These are phyloP conservation scores for Leucophenga varia DNA, from an alignment of 1,140 invertebrate genomes.

Conservation along the genomic window DNA sequence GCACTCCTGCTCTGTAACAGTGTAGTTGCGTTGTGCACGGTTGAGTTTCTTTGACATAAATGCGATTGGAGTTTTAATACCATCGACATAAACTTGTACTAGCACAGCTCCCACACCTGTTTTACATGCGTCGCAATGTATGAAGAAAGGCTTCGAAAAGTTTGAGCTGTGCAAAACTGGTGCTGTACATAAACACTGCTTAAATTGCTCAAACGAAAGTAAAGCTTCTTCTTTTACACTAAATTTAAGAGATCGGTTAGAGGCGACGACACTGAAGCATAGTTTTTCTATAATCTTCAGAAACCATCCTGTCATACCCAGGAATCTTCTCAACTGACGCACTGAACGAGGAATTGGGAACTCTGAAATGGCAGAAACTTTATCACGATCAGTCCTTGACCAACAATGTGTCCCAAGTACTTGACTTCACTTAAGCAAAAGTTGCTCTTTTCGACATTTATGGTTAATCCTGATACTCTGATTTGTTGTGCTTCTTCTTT, in stretches of 20 bases:
- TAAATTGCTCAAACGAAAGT: not conserved
- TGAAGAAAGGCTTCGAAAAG: too few relatives aligned
- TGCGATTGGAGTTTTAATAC: too few relatives aligned
- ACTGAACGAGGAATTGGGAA: conserved; percentile 1
- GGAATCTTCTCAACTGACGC: conserved; percentile 1
- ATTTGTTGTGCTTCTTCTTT: conserved; percentile 1
- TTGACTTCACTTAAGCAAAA: conserved; percentile 10
- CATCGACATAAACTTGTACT: too few relatives aligned
- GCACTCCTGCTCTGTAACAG: too few relatives aligned
- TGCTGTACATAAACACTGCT: too few relatives aligned
- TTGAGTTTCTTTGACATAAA: too few relatives aligned
- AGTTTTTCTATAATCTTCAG: conserved; percentile 2
- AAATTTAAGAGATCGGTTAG: conserved; percentile 4
- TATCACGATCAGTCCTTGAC: conserved; percentile 11
- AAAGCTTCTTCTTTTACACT: not conserved
- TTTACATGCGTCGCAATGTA: too few relatives aligned
- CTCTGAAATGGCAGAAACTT: too few relatives aligned
- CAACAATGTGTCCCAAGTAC: conserved; percentile 8
- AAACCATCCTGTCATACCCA: too few relatives aligned
- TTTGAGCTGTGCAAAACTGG: too few relatives aligned
- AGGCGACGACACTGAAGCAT: not conserved
- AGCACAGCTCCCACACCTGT: too few relatives aligned
- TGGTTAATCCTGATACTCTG: conserved; percentile 2
- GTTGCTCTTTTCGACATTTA: conserved; percentile 13
- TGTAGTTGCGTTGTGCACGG: too few relatives aligned